Conservation (phyloP, 2,888 invertebrate species). For the Diaprepes abbreviatus region DNA sequence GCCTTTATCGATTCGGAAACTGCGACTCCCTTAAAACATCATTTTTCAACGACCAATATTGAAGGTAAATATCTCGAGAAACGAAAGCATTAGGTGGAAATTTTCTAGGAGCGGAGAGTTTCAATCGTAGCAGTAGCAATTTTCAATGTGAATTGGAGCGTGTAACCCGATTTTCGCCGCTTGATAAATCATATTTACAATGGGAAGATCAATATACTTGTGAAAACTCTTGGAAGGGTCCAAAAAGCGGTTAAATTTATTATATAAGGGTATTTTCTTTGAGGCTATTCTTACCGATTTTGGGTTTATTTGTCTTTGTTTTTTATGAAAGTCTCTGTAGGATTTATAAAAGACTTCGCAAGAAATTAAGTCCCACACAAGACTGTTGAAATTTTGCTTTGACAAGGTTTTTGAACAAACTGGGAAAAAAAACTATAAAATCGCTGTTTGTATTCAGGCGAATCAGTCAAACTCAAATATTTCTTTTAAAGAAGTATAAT, state of each 20-base stretch:
- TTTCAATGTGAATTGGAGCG: constrained; percentile 59
- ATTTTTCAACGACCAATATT: constrained; percentile 24
- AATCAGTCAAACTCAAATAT: no score
- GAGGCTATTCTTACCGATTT: constrained; percentile 7
- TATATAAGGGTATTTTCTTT: constrained; percentile 26
- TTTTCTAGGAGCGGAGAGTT: constrained; percentile 17
- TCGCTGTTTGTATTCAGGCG: no score
- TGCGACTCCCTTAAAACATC: constrained; percentile 14
- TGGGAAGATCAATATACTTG: constrained; percentile 53
- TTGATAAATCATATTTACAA: constrained; percentile 62
- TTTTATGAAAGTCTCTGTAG: neutral
- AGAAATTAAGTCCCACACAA: no score
- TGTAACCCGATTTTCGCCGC: constrained; percentile 61
- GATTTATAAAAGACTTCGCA: neutral
- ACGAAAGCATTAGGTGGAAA: constrained; percentile 26
- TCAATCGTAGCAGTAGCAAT: constrained; percentile 55
- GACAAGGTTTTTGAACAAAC: no score
- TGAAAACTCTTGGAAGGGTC: constrained; percentile 23
- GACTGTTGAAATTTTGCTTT: no score
- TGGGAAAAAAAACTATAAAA: no score
- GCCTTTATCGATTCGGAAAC: neutral
- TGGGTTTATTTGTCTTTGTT: constrained; percentile 2
- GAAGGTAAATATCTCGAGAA: constrained; percentile 20
- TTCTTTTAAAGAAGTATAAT: no score
- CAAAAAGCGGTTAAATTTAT: constrained; percentile 30